Percentiles rank a stretch among this genome's conserved stretches.
Evolutionary conservation across 2,797 vertebrate species (phyloP).

Genomic region (Brachymystax lenok): DNA sequence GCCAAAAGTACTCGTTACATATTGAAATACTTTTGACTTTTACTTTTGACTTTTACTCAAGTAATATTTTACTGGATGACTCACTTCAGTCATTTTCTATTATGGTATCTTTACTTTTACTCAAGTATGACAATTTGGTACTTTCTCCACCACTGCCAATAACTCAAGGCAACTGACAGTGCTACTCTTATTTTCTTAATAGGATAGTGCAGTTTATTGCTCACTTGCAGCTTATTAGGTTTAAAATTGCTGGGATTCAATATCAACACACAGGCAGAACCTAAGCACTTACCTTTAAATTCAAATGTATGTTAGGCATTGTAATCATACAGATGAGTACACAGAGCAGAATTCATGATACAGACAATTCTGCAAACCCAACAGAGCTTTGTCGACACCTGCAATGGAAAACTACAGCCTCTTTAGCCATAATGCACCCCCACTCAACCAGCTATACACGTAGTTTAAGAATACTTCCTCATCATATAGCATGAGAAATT

Average conservation of each 20-base stretch:
- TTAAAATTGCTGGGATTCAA: background rate
- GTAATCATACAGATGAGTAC: background rate
- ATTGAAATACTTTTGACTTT: no score
- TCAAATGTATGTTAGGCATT: constrained; percentile 7
- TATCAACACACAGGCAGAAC: background rate
- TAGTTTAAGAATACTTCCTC: constrained; percentile 18
- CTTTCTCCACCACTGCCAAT: no score
- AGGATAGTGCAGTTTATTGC: constrained; percentile 2
- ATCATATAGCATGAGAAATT: constrained; percentile 13
- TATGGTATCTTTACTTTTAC: no score
- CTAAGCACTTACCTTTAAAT: background rate
- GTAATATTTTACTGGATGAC: no score
- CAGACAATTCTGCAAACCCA: constrained; percentile 4
- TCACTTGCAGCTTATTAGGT: background rate
- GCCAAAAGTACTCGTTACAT: no score
- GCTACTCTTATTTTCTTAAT: background rate
- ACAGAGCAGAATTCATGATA: background rate
- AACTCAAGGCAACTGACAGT: constrained; percentile 6
- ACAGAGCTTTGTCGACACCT: constrained; percentile 6
- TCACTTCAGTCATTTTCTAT: no score
- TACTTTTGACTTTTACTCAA: no score
- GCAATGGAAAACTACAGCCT: background rate
- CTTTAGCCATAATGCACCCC: background rate
- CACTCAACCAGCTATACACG: background rate
- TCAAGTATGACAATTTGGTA: no score